Percentiles rank a stretch among this genome's conserved stretches.
These are phyloP conservation scores for Spongilla lacustris DNA, from an alignment of 37 sponge, comb jelly and placozoan species.

Conservation along the genomic window DNA sequence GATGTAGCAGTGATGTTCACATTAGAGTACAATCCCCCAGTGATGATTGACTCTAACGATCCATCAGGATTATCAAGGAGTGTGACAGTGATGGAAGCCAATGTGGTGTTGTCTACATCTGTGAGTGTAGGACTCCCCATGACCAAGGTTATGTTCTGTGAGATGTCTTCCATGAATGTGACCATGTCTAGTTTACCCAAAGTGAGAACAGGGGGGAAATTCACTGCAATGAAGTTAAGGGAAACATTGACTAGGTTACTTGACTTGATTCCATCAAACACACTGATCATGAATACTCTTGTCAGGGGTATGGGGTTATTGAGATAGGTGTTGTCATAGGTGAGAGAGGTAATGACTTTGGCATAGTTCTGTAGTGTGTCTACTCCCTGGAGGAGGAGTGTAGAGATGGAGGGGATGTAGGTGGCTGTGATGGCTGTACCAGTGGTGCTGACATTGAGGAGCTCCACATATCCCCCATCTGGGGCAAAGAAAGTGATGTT, in stretches of 20 bases:
- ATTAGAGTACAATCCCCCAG: not conserved
- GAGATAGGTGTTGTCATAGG: constrained; percentile 30
- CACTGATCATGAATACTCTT: constrained; percentile 37
- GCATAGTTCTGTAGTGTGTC: constrained; percentile 47
- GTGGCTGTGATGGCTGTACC: constrained; percentile 10
- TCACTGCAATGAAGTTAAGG: constrained; percentile 52
- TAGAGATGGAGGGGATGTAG: constrained; percentile 2
- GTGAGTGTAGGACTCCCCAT: constrained; percentile 26
- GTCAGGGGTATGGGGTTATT: constrained; percentile 39
- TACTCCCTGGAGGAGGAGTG: constrained; percentile 41
- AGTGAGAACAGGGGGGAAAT: constrained; percentile 65
- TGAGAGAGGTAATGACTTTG: constrained; percentile 33
- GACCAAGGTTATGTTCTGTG: not conserved
- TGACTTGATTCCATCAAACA: constrained; percentile 48
- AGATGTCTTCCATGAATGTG: constrained; percentile 58
- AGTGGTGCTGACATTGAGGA: constrained; percentile 33
- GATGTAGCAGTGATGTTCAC: not conserved
- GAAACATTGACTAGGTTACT: constrained; percentile 9
- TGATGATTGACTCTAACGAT: constrained; percentile 11
- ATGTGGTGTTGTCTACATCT: constrained; percentile 40
- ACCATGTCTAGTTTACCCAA: constrained; percentile 21
- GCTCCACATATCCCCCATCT: constrained; percentile 37
- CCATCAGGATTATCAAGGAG: constrained; percentile 39
- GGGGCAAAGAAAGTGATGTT: constrained; percentile 24
- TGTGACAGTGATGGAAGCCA: constrained; percentile 27